Conservation (phyloP, 2,797 vertebrate genomes). For the Paedocypris micromegethes region DNA sequence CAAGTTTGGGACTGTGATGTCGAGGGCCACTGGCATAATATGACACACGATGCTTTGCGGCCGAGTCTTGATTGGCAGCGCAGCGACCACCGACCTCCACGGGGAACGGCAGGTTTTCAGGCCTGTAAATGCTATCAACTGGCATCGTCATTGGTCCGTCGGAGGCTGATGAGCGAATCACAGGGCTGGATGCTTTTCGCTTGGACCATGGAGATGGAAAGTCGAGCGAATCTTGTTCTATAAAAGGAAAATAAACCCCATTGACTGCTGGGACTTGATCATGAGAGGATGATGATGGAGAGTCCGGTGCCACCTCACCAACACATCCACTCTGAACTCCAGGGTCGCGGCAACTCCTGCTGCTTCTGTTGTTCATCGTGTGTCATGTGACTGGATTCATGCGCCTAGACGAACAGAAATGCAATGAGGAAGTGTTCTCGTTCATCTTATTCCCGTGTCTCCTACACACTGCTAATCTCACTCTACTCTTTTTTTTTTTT, state of each 20-base stretch:
- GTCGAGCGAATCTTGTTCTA: slow-evolving; percentile 57
- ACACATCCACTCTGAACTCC: slow-evolving; percentile 51
- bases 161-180: slow-evolving; percentile 57
- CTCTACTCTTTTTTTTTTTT: too few species aligned
- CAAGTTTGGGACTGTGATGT: slow-evolving; percentile 49
- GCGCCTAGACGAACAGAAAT: too few species aligned
- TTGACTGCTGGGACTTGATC: slow-evolving; percentile 67
- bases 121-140: slow-evolving; percentile 55
- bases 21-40: slow-evolving; percentile 57
- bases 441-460: too few species aligned
- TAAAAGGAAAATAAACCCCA: slow-evolving; percentile 73
- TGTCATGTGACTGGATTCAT: too few species aligned
- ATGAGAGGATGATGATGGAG: slow-evolving; percentile 50
- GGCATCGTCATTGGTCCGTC: slow-evolving; percentile 57
- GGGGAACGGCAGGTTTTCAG: slow-evolving; percentile 57
- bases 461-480: too few species aligned
- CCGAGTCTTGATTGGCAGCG: slow-evolving; percentile 47
- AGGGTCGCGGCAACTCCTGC: slow-evolving; percentile 59
- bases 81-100: slow-evolving; percentile 57
- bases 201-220: slow-evolving; percentile 61
- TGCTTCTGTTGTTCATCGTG: slow-evolving; percentile 73
- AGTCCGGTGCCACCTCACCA: slow-evolving; percentile 33
- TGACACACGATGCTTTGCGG: slow-evolving; percentile 59
- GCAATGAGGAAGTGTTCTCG: too few species aligned
- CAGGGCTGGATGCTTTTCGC: slow-evolving; percentile 53